These are phyloP conservation scores for Hypocryptadius cinnamomeus DNA, from an alignment of 2,113 vertebrate genomes.

Conservation along the genomic window DNA sequence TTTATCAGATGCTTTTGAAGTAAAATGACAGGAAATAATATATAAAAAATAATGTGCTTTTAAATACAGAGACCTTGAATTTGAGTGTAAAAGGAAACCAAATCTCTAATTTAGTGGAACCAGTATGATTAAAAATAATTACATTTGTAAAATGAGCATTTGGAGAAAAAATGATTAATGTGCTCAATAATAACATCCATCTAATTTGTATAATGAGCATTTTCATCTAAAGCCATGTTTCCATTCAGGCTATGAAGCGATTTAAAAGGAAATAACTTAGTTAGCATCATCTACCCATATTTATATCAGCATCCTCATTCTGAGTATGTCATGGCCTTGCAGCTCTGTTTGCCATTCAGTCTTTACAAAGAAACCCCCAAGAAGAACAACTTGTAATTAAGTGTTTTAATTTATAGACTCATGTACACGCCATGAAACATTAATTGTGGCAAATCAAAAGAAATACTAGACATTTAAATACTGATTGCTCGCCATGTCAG, in stretches of 20 bases:
- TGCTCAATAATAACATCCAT: constrained; percentile 40
- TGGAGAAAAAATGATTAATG: constrained; percentile 47
- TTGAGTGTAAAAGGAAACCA: not conserved
- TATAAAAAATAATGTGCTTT: constrained; percentile 22
- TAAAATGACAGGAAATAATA: constrained; percentile 34
- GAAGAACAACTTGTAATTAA: constrained; percentile 19
- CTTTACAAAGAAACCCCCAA: not conserved
- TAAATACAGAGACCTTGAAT: constrained; percentile 16
- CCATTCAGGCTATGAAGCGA: constrained; percentile 1
- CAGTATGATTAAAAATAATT: constrained; percentile 54
- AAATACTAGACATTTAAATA: constrained; percentile 11
- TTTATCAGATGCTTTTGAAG: constrained; percentile 33
- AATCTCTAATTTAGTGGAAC: constrained; percentile 55
- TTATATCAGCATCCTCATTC: not conserved
- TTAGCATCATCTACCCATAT: not conserved
- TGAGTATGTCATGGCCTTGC: not conserved
- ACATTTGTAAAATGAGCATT: constrained; percentile 36
- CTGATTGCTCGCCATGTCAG: not conserved
- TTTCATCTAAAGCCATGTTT: constrained; percentile 41
- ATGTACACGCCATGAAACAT: not conserved
- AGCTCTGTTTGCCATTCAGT: not conserved
- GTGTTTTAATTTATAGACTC: constrained; percentile 22
- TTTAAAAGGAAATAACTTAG: constrained; percentile 34
- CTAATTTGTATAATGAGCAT: constrained; percentile 52
- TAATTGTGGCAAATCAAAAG: constrained; percentile 37